These are phyloP conservation scores for Matsumyia berberina DNA, from an alignment of 2,888 invertebrate species.

Conservation along the genomic window DNA sequence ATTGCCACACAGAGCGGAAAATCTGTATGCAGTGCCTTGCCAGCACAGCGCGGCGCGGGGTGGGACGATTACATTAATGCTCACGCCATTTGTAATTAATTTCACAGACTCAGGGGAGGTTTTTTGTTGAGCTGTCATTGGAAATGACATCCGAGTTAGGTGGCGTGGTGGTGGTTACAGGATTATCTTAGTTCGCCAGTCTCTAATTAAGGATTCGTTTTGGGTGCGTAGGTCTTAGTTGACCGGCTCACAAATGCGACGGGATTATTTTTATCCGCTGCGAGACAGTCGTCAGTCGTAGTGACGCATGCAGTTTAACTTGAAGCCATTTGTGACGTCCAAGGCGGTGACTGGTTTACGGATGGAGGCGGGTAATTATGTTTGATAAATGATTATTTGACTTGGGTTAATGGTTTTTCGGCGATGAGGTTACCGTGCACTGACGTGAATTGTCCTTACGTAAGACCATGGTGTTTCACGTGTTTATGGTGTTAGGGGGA, in stretches of 20 bases:
- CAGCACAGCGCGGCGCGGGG: constrained; percentile 10
- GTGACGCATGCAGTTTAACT: constrained; percentile 41
- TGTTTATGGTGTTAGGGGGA: too few relatives aligned
- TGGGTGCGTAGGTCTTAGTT: constrained; percentile 36
- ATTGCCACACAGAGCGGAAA: constrained; percentile 50
- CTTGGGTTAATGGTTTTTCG: neutral
- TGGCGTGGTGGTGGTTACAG: neutral
- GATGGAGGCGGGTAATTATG: neutral
- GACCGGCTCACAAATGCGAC: constrained; percentile 21
- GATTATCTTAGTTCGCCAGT: constrained; percentile 27
- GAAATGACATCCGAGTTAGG: neutral
- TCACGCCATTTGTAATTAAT: constrained; percentile 62
- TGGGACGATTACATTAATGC: constrained; percentile 57
- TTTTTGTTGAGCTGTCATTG: constrained; percentile 16
- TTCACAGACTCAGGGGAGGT: constrained; percentile 32
- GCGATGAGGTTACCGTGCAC: too few relatives aligned
- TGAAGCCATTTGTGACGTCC: neutral
- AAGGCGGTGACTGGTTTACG: neutral
- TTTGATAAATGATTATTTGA: neutral
- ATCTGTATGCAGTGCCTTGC: constrained; percentile 56
- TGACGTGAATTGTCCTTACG: too few relatives aligned
- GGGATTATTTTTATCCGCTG: constrained; percentile 38
- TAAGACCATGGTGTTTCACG: too few relatives aligned
- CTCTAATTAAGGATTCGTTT: constrained; percentile 53
- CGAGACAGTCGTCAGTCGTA: constrained; percentile 1